Evolutionary conservation across 2,888 invertebrate genomes (phyloP).

Genomic region (Macrosoma leucophasiata): DNA sequence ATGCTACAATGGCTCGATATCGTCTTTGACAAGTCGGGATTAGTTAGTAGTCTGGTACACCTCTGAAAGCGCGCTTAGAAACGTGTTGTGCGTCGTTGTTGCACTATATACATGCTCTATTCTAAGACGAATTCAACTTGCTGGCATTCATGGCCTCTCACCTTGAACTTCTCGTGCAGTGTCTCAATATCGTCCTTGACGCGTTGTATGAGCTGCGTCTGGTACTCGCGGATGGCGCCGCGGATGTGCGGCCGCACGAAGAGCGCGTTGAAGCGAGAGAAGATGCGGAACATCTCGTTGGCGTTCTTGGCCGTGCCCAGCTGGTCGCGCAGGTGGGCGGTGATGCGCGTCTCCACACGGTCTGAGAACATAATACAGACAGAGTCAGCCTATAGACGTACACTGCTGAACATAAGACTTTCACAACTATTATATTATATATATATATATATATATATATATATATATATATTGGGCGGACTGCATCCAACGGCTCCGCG

Average conservation of each 20-base stretch:
- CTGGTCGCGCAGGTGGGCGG: slow-evolving; percentile 97
- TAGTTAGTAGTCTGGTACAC: too few relatives aligned
- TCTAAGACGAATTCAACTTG: too few relatives aligned
- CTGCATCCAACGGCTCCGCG: too few relatives aligned
- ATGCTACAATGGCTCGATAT: not conserved
- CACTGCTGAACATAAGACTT: not conserved
- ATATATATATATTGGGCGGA: too few relatives aligned
- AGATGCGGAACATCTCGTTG: slow-evolving; percentile 99
- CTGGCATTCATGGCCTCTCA: too few relatives aligned
- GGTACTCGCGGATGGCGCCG: slow-evolving; percentile 99
- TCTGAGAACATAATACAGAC: too few relatives aligned
- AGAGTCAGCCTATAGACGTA: too few relatives aligned
- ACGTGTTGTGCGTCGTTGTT: too few relatives aligned
- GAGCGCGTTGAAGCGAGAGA: slow-evolving; percentile 98
- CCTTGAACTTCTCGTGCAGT: slow-evolving; percentile 98
- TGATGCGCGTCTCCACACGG: slow-evolving; percentile 98
- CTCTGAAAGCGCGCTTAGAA: too few relatives aligned
- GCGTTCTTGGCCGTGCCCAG: slow-evolving; percentile 99
- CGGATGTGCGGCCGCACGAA: slow-evolving; percentile 99
- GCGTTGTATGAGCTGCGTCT: slow-evolving; percentile 98
- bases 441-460: not conserved
- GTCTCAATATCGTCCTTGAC: slow-evolving; percentile 99
- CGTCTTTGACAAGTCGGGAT: too few relatives aligned
- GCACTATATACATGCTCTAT: too few relatives aligned
- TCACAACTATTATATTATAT: not conserved